Conservation (phyloP, 2,888 invertebrate genomes). For the Agrotis exclamationis region DNA sequence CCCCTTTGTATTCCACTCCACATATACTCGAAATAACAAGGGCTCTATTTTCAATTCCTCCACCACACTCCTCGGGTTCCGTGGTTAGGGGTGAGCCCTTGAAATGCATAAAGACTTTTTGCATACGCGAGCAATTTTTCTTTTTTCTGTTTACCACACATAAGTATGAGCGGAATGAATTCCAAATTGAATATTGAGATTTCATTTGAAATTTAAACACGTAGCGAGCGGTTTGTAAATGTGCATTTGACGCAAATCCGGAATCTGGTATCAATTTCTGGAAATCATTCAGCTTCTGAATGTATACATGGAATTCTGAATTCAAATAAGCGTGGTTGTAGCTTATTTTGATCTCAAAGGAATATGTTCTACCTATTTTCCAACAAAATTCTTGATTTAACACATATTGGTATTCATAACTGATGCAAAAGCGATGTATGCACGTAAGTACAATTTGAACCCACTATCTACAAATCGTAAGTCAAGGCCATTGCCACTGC, state of each 20-base stretch:
- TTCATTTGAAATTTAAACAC: conserved; percentile 66
- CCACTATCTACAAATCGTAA: no score
- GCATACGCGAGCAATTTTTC: conserved; percentile 78
- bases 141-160: conserved; percentile 71
- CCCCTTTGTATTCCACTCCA: conserved; percentile 88
- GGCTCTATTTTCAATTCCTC: conserved; percentile 89
- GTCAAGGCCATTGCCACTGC: no score
- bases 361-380: background rate
- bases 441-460: no score
- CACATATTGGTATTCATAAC: background rate
- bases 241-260: conserved; percentile 53
- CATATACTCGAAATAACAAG: conserved; percentile 90
- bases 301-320: conserved; percentile 23
- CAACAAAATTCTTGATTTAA: background rate
- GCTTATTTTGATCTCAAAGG: conserved; percentile 10
- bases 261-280: conserved; percentile 37
- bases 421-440: background rate
- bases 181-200: conserved; percentile 70
- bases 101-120: conserved; percentile 82
- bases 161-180: conserved; percentile 73
- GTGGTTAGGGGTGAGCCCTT: conserved; percentile 80
- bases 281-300: conserved; percentile 1
- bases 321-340: conserved; percentile 14
- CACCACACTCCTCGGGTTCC: conserved; percentile 78
- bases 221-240: conserved; percentile 56